Evolutionary conservation across 2,113 vertebrate species (phyloP), one percentile per base, ranked within the genome.

Genomic region (Coptodon bakossiorum): DNA sequence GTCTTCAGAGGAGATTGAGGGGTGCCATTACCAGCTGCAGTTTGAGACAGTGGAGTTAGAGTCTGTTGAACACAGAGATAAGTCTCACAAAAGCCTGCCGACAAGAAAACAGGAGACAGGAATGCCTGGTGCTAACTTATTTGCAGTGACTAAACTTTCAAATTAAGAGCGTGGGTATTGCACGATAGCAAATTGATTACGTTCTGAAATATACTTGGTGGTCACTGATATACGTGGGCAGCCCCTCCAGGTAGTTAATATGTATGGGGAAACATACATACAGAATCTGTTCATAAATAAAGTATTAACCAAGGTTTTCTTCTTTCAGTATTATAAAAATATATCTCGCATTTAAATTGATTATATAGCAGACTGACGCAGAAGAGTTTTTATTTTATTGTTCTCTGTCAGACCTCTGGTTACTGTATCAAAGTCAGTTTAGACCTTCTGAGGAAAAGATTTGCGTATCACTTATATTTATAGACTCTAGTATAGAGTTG

Each of bases 141-240:
- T 29, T 0, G 24, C 14, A 7, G 16, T 50, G 9, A 50, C 24
- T 12, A 29, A 48, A 48, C 24, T 29, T 76, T 76, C 43, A 50
- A 76, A 73, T 48, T 73, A 73, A 45, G 40, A 45, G 68, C 13
- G 0, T 13, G 5, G 13, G 22, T 24, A 45, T 73, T 73, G 0
- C 8, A 27, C 1, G 0, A 45, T 17, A 2, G 68, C 1, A 5
- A 45, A 45, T 27, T 73, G 2, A 45, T 43, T n/a, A 22, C 1
- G 0, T 22, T 68, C 34, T 7, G 6, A 38, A 68, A 68, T 68
- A 38, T 40, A 13, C 34, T 68, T 1, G 3, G 68, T 45, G 38
- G 22, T 16, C 38, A 45, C 34, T 22, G 36, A 68, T 68, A 68
- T 68, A 8, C 1, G 1, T 68, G 63, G 22, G 38, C 1, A 68